Evolutionary conservation across 2,797 vertebrate genomes (phyloP).

Genomic region (Falco berigora): DNA sequence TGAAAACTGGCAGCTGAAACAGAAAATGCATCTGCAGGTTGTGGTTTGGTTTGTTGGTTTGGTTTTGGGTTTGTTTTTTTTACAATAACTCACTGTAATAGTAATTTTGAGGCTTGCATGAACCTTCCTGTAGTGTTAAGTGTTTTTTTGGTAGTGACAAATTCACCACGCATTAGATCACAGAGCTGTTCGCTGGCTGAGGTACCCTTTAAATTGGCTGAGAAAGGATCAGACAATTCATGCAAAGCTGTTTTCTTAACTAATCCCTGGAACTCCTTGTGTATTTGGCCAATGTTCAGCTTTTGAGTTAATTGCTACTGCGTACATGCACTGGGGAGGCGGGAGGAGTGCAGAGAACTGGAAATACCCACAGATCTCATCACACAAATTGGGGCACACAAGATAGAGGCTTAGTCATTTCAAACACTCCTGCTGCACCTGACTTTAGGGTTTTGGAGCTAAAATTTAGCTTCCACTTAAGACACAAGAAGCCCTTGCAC

Average conservation of each 20-base stretch:
- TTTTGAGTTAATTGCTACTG: background rate
- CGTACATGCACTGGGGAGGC: background rate
- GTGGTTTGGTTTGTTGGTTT: background rate
- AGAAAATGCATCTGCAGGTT: background rate
- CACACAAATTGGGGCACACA: background rate
- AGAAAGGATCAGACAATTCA: background rate
- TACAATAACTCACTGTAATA: background rate
- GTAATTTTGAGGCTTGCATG: background rate
- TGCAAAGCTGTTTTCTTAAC: slow-evolving; percentile 6
- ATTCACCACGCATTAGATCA: background rate
- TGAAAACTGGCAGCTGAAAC: background rate
- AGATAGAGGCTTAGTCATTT: background rate
- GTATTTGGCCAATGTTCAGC: background rate
- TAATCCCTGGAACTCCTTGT: background rate
- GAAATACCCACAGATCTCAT: background rate
- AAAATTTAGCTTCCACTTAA: background rate
- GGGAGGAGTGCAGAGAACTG: background rate
- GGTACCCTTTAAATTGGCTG: background rate
- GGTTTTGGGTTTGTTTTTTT: background rate
- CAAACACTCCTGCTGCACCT: background rate
- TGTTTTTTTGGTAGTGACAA: background rate
- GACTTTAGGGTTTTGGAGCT: background rate
- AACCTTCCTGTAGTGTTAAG: background rate
- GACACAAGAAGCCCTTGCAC: background rate
- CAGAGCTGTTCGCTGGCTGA: background rate